These are phyloP conservation scores for Odontomyia ornata DNA, from an alignment of 2,888 invertebrate species.

Conservation along the genomic window DNA sequence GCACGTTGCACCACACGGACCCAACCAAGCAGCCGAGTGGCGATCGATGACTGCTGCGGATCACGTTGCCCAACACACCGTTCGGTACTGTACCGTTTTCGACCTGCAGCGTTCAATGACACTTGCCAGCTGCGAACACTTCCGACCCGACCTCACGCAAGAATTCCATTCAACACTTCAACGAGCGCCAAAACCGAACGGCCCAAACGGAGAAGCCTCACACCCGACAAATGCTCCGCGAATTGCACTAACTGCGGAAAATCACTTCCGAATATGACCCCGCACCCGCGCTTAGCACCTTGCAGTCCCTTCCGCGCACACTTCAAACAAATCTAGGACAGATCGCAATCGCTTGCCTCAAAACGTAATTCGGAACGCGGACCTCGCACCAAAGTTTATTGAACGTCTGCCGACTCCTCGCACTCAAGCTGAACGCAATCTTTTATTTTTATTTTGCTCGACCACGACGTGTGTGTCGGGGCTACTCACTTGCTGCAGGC, in stretches of 20 bases:
- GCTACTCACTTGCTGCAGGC: neutral
- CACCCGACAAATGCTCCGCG: neutral
- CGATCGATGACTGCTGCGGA: slow-evolving; percentile 14
- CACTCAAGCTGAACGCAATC: too few relatives aligned
- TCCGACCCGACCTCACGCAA: neutral
- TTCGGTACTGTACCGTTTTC: neutral
- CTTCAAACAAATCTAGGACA: neutral
- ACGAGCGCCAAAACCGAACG: neutral
- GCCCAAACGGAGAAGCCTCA: too few relatives aligned
- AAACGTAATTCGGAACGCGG: neutral
- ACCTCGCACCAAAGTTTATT: slow-evolving; percentile 24
- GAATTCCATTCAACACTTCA: neutral
- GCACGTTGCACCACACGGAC: slow-evolving; percentile 18
- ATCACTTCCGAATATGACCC: neutral
- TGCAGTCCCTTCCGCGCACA: slow-evolving; percentile 6
- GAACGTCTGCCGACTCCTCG: slow-evolving; percentile 24
- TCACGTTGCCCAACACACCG: slow-evolving; percentile 27
- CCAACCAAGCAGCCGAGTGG: neutral
- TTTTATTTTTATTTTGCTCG: slow-evolving; percentile 5
- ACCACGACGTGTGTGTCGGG: neutral
- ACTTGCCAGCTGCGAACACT: slow-evolving; percentile 20
- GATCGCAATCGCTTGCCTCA: neutral
- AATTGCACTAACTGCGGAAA: neutral
- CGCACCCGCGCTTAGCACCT: neutral
- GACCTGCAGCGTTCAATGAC: slow-evolving; percentile 30